Conservation (phyloP, 1,140 invertebrate genomes). For the Papilio dardanus region DNA sequence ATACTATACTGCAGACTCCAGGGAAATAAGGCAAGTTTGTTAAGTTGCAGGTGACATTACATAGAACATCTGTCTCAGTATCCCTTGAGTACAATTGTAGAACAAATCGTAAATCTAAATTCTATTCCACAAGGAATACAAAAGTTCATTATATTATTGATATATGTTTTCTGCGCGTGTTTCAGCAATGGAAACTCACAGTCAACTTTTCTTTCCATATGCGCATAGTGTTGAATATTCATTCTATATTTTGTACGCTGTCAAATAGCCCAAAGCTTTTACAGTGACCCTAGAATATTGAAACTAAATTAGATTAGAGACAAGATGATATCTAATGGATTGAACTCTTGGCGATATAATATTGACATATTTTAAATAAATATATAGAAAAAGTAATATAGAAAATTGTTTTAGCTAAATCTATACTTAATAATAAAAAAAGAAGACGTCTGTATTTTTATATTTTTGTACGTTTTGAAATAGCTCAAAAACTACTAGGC, state of each 20-base stretch:
- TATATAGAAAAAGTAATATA: background rate
- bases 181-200: background rate
- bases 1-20: background rate
- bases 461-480: no score
- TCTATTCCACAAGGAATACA: background rate
- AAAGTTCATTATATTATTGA: background rate
- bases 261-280: slow-evolving; percentile 9
- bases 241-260: background rate
- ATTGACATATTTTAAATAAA: slow-evolving; percentile 15
- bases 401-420: no score
- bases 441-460: no score
- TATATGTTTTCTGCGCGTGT: background rate
- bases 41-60: background rate
- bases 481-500: no score
- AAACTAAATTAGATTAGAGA: slow-evolving; percentile 9
- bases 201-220: background rate
- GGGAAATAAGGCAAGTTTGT: slow-evolving; percentile 23
- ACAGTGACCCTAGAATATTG: slow-evolving; percentile 13
- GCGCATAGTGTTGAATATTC: background rate
- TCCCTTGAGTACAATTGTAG: background rate
- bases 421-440: no score
- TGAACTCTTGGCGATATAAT: background rate
- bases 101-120: background rate
- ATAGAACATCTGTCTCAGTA: background rate
- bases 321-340: background rate